Conservation (phyloP, 2,113 vertebrate species). For the Protomyctophum bolini region DNA sequence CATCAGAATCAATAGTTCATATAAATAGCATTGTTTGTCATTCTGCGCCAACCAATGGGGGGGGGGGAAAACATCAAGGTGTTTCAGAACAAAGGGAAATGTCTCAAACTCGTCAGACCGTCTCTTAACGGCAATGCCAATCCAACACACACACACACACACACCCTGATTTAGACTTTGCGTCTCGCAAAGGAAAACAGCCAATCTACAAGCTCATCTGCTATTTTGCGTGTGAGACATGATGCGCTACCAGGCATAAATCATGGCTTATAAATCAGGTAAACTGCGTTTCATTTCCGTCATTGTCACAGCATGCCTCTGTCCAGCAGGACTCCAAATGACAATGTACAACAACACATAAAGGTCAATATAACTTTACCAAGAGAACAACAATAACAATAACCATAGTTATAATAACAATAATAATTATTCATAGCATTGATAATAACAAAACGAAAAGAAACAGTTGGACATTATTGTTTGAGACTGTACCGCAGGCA, state of each 20-base stretch:
- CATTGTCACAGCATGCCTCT: conserved; percentile 78
- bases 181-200: too few species aligned
- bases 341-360: conserved; percentile 64
- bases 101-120: conserved; percentile 5
- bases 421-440: conserved; percentile 53
- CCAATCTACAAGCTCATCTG: too few species aligned
- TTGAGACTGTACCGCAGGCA: conserved; percentile 59
- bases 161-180: conserved; percentile 2
- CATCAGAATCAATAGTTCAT: conserved; percentile 66
- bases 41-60: conserved; percentile 47
- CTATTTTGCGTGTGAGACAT: too few species aligned
- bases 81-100: conserved; percentile 24
- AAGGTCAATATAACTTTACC: conserved; percentile 47
- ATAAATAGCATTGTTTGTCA: conserved; percentile 68
- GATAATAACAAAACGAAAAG: conserved; percentile 52
- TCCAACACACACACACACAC: conserved; percentile 42
- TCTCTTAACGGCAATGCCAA: conserved; percentile 45
- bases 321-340: conserved; percentile 83
- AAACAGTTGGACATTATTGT: conserved; percentile 71
- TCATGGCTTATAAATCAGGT: conserved; percentile 31
- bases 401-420: conserved; percentile 79
- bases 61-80: conserved; percentile 6
- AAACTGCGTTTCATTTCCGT: conserved; percentile 60
- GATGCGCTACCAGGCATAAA: too few species aligned
- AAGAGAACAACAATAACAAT: conserved; percentile 80